phyloP scores from a whole-genome alignment of 2,113 vertebrate species.

The Hemibagrus wyckioides region DNA sequence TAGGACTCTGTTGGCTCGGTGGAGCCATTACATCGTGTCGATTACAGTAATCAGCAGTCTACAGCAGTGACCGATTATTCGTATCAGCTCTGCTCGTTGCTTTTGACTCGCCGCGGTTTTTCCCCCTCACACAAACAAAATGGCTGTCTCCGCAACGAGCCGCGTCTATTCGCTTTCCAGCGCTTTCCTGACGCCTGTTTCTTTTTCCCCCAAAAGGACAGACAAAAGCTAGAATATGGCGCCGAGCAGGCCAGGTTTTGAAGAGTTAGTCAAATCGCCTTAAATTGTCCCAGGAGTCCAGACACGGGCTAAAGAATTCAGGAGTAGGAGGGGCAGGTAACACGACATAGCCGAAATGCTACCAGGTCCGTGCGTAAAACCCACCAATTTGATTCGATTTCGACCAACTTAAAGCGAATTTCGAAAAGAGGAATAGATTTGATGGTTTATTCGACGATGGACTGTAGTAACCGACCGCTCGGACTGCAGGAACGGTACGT shows the following conservation, averaged over 20 bases:
- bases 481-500: not conserved
- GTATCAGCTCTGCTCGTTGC: not conserved
- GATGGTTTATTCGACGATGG: not conserved
- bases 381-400: not conserved
- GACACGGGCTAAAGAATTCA: constrained; percentile 61
- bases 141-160: constrained; percentile 57
- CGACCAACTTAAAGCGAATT: not conserved
- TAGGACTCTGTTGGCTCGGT: not conserved
- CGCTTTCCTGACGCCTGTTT: no score
- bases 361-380: constrained; percentile 9
- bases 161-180: not conserved
- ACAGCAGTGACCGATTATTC: constrained; percentile 14
- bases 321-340: constrained; percentile 75
- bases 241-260: constrained; percentile 3
- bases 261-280: constrained; percentile 14
- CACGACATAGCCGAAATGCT: constrained; percentile 46
- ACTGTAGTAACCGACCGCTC: not conserved
- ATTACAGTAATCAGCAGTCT: constrained; percentile 10
- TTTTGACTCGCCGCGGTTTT: constrained; percentile 41
- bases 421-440: not conserved
- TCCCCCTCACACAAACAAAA: constrained; percentile 57
- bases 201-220: not conserved
- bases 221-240: not conserved
- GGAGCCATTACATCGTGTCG: constrained; percentile 3
- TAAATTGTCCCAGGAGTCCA: constrained; percentile 40